These are phyloP conservation scores for Pectinophora gossypiella DNA, from an alignment of 1,140 invertebrate genomes.

Conservation along the genomic window DNA sequence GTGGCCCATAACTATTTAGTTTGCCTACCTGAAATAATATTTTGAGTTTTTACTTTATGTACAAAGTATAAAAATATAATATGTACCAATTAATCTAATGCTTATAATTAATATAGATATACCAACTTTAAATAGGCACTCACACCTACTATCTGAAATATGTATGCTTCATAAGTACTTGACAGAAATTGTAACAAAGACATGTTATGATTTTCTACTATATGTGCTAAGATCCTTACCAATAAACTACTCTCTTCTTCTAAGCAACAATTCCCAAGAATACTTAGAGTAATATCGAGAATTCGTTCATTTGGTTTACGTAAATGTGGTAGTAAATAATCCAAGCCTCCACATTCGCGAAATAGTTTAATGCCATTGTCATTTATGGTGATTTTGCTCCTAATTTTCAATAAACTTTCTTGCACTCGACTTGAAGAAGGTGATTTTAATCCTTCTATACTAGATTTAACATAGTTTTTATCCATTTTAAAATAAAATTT, in stretches of 20 bases:
- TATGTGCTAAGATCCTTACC: too few species aligned
- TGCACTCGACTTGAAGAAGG: constrained; percentile 54
- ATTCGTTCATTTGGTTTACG: constrained; percentile 73
- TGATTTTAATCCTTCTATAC: constrained; percentile 57
- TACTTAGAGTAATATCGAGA: constrained; percentile 74
- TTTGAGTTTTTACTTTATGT: too few species aligned
- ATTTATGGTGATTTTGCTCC: constrained; percentile 53
- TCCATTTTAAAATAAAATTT: constrained; percentile 46
- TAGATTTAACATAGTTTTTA: constrained; percentile 49
- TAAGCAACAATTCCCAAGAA: constrained; percentile 77
- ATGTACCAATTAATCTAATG: too few species aligned
- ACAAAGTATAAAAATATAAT: too few species aligned
- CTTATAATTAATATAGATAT: too few species aligned
- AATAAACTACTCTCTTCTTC: constrained; percentile 61
- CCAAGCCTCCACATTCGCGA: constrained; percentile 62
- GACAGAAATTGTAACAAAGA: too few species aligned
- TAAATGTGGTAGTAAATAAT: constrained; percentile 60
- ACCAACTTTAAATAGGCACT: too few species aligned
- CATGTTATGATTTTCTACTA: too few species aligned
- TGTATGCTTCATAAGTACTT: too few species aligned
- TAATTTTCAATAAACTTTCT: constrained; percentile 58
- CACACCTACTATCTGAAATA: too few species aligned
- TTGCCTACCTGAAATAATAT: constrained; percentile 58
- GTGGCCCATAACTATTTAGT: constrained; percentile 49
- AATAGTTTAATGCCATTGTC: constrained; percentile 58